Percentiles rank a stretch among this genome's conserved stretches.
Evolutionary conservation across 2,797 vertebrate genomes (phyloP).

Genomic region (Enteromius unitaeniatus): DNA sequence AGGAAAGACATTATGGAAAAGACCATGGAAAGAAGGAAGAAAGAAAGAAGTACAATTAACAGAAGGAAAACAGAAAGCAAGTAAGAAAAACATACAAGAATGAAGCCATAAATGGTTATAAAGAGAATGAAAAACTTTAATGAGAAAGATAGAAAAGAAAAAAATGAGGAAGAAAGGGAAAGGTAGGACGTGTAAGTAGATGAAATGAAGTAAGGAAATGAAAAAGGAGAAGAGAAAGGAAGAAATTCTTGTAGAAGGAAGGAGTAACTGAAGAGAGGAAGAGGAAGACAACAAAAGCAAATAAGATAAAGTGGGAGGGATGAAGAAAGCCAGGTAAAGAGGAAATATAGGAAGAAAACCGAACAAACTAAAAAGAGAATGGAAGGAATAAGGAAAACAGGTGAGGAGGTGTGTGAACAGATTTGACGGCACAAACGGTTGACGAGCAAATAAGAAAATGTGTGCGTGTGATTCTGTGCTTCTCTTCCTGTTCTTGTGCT

Average conservation of each 20-base stretch:
- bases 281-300: not conserved
- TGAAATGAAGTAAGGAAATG: not conserved
- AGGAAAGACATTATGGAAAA: not conserved
- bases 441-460: slow-evolving; percentile 52
- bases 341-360: not conserved
- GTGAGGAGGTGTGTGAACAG: not conserved
- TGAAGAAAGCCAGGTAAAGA: not conserved
- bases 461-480: slow-evolving; percentile 60
- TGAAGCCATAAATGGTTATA: not conserved
- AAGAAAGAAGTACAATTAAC: not conserved
- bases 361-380: not conserved
- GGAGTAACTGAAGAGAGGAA: not conserved
- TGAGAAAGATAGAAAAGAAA: not conserved
- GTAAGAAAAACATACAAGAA: not conserved
- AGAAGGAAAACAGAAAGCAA: not conserved
- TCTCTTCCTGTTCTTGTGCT: slow-evolving; percentile 60
- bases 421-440: slow-evolving; percentile 50
- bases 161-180: not conserved
- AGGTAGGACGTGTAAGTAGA: not conserved
- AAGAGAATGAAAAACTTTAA: not conserved
- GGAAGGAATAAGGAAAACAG: not conserved
- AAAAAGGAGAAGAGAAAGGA: not conserved
- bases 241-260: not conserved
- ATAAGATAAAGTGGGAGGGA: not conserved
- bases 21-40: not conserved